Evolutionary conservation across 2,888 invertebrate genomes (phyloP), one percentile per base, ranked within the genome.

Genomic region (Cosmopolites sordidus): DNA sequence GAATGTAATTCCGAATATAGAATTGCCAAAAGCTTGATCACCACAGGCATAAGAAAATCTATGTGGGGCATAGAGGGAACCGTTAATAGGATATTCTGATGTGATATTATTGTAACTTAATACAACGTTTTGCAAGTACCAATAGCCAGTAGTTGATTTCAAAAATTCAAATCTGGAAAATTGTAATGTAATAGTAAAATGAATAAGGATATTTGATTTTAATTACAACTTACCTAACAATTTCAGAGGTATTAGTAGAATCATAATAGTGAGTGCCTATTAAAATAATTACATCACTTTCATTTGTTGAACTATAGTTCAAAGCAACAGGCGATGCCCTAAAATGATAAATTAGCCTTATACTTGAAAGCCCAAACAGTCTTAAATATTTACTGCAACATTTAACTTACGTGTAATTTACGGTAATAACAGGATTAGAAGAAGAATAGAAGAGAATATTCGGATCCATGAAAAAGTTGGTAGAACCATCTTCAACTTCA

Each of bases 41-140:
- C 61, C 60, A 59, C 82, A 82, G 33, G 80, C 75, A 68, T 79
- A 81, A 0, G 79, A 78, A 70, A 79, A 81, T 2, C 69, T 73
- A 0, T 62, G 40, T 1, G 77, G 68, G 0, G 79, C 78, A 51
- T 71, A 33, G n/a, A 33, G 11, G n/a, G 33, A 33, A 9, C 5
- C 33, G 11, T 33, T 33, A 22, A 27, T 27, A 27, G 5, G 5
- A 9, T 6, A 27, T 27, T 27, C 6, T 6, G 27, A 6, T 27
- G 9, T 6, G 27, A 9, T 27, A 27, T 27, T 27, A 9, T 27
- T 27, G 6, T 6, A 5, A 27, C 6, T 27, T 9, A 27, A 27
- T 6, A 6, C 9, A 9, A 33, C 33, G 4, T 52, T 42, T 17
- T 57, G 43, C 18, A 66, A 15, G 43, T 54, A 49, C 64, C 65